Evolutionary conservation across 2,888 invertebrate genomes (phyloP), one percentile per base, ranked within the genome.

Genomic region (Idaea aversata): DNA sequence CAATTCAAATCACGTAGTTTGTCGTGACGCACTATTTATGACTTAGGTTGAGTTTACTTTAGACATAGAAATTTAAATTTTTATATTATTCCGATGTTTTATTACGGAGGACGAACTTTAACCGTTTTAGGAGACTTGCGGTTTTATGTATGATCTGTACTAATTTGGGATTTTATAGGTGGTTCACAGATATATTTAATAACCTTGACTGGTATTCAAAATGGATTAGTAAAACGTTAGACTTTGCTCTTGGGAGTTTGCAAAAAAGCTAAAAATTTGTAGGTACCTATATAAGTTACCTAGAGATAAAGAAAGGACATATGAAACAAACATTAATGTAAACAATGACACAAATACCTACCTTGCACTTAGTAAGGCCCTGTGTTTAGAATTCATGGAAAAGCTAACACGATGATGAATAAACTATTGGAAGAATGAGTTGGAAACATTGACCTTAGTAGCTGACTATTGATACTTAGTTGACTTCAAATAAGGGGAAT

Each of bases 1-100:
- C 63, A 62, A 77, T 79, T 76, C 80, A 47, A 62, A 72, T 61
- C 83, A 80, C 80, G 80, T 80, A 70, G 59, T 69, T 57, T 66
- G 69, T 65, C 71, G 73, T 81, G 82, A 79, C 71, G 79, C 77
- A 77, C 70, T 61, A 25, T 25, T 25, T 25, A 47, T 47, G 47
- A 47, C 47, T 47, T 10, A 47, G 47, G 13, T 47, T 13, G 47
- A 10, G 70, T 78, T 80, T 81, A 81, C 82, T 78, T 75, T 67
- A 80, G 71, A 69, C 75, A 66, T 72, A 75, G 74, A 77, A 79
- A 77, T 79, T 76, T 73, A 65, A 47, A 7, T 6, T 47, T 47
- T 47, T 13, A 47, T 47, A 47, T 47, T 47, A 25, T 62, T 38
- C 63, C 35, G 59, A 63, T 63, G 63, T 47, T 47, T 47, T 47